A percentile compares a stretch with the other conserved stretches of the same genome.
Conservation (phyloP, 2,888 invertebrate genomes). For the Lasioglossum zephyrum region DNA sequence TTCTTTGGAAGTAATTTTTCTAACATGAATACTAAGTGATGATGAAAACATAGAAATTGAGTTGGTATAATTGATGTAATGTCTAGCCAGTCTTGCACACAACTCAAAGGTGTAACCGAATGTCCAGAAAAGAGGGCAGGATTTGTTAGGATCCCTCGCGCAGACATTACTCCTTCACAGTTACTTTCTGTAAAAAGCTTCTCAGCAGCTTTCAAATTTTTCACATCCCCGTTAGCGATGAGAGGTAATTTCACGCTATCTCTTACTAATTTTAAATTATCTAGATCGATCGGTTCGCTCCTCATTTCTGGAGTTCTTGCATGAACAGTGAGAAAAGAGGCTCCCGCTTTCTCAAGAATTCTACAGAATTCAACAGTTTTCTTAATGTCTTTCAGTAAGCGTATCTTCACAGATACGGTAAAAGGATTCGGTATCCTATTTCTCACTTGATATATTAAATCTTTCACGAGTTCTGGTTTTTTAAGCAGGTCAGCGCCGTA, state of each 20-base stretch:
- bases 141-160: conserved; percentile 95
- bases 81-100: conserved; percentile 93
- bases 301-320: conserved; percentile 95
- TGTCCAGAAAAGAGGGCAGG: conserved; percentile 94
- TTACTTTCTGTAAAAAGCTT: conserved; percentile 88
- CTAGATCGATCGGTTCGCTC: conserved; percentile 89
- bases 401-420: conserved; percentile 96
- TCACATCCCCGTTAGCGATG: conserved; percentile 96
- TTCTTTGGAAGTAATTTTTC: conserved; percentile 91
- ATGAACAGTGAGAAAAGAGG: conserved; percentile 95
- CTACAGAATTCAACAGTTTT: conserved; percentile 92
- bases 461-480: conserved; percentile 93
- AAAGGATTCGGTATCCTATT: conserved; percentile 90
- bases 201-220: conserved; percentile 89
- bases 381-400: conserved; percentile 89
- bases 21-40: conserved; percentile 98
- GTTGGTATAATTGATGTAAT: conserved; percentile 87
- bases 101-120: conserved; percentile 89
- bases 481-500: conserved; percentile 94
- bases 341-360: conserved; percentile 93
- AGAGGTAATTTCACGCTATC: conserved; percentile 92
- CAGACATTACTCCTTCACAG: conserved; percentile 95
- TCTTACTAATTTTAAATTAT: conserved; percentile 90
- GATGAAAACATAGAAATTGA: conserved; percentile 94
- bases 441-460: conserved; percentile 91